Percentiles rank a stretch among this genome's conserved stretches.
phyloP scores from a whole-genome alignment of 2,888 invertebrate species.

The Pachycephus smyrnensis region DNA sequence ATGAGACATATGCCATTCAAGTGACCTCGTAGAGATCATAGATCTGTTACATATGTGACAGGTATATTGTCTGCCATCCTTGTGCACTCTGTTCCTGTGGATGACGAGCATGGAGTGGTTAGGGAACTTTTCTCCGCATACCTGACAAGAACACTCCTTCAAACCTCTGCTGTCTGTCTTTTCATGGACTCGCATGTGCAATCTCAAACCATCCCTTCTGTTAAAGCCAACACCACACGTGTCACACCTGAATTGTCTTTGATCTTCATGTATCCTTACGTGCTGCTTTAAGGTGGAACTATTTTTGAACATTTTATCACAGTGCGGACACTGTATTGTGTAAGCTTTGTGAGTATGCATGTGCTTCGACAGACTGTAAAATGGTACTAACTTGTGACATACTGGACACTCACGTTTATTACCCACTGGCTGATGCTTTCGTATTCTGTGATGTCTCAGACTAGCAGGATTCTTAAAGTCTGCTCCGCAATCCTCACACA shows the following conservation, averaged over 20 bases:
- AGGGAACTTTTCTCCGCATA: slow-evolving; percentile 63
- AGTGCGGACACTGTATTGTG: slow-evolving; percentile 62
- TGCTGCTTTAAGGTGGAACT: slow-evolving; percentile 63
- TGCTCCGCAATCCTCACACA: slow-evolving; percentile 64
- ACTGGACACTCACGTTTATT: slow-evolving; percentile 61
- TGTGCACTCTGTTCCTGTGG: slow-evolving; percentile 61
- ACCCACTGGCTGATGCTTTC: slow-evolving; percentile 61
- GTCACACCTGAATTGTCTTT: slow-evolving; percentile 62
- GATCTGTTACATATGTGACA: slow-evolving; percentile 64
- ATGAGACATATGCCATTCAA: slow-evolving; percentile 63
- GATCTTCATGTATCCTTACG: slow-evolving; percentile 63
- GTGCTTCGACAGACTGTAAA: slow-evolving; percentile 64
- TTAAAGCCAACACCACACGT: slow-evolving; percentile 64
- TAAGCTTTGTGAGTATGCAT: slow-evolving; percentile 65
- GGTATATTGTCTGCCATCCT: slow-evolving; percentile 61
- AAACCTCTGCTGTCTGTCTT: slow-evolving; percentile 60
- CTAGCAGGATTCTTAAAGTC: slow-evolving; percentile 65
- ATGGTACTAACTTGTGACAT: slow-evolving; percentile 61
- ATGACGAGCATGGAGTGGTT: slow-evolving; percentile 64
- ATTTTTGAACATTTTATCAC: slow-evolving; percentile 65
- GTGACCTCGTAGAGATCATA: slow-evolving; percentile 60
- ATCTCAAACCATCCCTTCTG: slow-evolving; percentile 58
- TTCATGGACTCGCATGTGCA: slow-evolving; percentile 62
- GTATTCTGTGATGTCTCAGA: slow-evolving; percentile 59
- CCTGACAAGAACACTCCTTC: slow-evolving; percentile 63